Base-by-base conservation (phyloP, 2,113 vertebrate species). In the Hyperoodon ampullatus region DNA sequence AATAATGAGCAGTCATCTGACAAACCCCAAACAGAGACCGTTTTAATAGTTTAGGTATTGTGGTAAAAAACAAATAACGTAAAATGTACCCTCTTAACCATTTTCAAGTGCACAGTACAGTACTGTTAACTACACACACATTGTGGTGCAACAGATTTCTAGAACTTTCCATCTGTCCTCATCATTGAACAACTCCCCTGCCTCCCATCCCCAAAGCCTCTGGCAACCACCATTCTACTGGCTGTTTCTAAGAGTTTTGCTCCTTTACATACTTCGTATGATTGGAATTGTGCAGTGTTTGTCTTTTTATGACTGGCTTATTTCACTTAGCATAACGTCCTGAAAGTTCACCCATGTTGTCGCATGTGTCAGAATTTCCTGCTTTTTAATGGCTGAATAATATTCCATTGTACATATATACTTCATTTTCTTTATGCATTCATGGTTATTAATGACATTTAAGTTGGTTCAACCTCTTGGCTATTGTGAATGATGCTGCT, bases 61-160 rank as follows among this genome's bases (percentile, higher is more conserved):
- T 55, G 61, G 18, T 55, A n/a, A 55, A 61, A 58, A 33, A 12
- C 24, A 90, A 44, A 35, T 4, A 66, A 39, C 21, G 2, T 26
- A 28, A 60, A 21, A 24, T 33, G 24, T 44, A 23, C 63, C 26
- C 23, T 24, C 63, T 68, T 42, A 68, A 16, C n/a, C 12, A 33
- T 33, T 42, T 18, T 33, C 33, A 8, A 24, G 47, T 16, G 12
- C 14, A 18, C 2, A 3, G 10, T 14, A 19, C n/a, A 58, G 19
- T 3, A 3, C 3, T 24, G 0, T 33, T 35, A 68, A 42, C 47
- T 16, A 42, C 50, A 42, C 11, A 1, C 11, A 3, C 26, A 8
- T 23, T 7, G 47, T 39, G 70, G 47, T 23, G 13, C 21, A 47
- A 33, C 19, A 63, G n/a, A 39, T 39, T 12, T 80, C 47, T 23